Evolutionary conservation across 2,888 invertebrate genomes (phyloP), one percentile per base, ranked within the genome.

Genomic region (Cheiracanthium punctorium): DNA sequence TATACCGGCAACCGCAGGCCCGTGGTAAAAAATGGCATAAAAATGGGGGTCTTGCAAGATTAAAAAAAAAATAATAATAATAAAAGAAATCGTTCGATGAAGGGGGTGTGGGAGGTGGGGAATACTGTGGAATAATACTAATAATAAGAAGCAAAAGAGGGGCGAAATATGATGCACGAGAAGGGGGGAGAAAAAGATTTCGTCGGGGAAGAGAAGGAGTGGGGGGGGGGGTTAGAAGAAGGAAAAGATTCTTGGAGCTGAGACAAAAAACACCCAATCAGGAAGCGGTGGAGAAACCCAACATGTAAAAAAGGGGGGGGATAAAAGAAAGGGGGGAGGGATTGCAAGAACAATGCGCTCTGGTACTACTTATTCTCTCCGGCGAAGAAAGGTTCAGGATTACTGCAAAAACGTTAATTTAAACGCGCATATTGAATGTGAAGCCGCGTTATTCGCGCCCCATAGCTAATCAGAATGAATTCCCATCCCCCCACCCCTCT

Each of bases 351-450:
- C 84, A 85, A 85, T 79, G 77, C 72, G 77, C 72, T 58, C 73
- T 71, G 67, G 81, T 58, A 74, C 37, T 65, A 74, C 43, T 69
- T 52, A 70, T 85, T 80, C 79, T 85, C 43, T 70, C 52, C 32
- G 69, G 80, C 64, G 85, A 79, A 69, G 84, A 79, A 80, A 76
- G 80, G 79, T 80, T 80, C 80, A 32, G 73, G 85, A 86, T 86
- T 86, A 80, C 85, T 80, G 85, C 80, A 86, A 86, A 86, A 86
- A 86, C 85, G 85, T 86, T 86, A 86, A 86, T 86, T 86, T 86
- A 86, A 86, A 86, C 85, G 85, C 80, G 85, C 80, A 86, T 86
- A 86, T 86, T 86, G 85, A 86, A 86, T 86, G 85, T 52, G 76
- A 69, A 70, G 74, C 52, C 48, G 80, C 43, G 85, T 80, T 86